These are phyloP conservation scores for Danio kyathit DNA, from an alignment of 2,797 vertebrate species.

Conservation along the genomic window DNA sequence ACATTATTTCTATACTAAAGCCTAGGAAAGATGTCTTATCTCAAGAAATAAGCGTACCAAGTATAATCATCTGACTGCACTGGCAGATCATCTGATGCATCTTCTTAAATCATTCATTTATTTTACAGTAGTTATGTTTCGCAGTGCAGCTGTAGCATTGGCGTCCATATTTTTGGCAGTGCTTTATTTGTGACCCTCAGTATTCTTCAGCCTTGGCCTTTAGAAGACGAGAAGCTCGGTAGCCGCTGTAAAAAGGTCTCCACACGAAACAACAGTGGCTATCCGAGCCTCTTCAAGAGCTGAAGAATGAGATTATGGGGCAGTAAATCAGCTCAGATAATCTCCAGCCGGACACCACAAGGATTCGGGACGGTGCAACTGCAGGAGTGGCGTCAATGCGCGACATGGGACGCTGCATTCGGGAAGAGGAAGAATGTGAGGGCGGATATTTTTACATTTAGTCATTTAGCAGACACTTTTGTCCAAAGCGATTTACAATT, in stretches of 20 bases:
- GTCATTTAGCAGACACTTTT: too few species aligned
- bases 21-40: too few species aligned
- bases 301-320: constrained; percentile 55
- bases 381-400: constrained; percentile 58
- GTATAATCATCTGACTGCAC: too few species aligned
- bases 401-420: constrained; percentile 64
- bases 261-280: background rate
- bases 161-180: constrained; percentile 64
- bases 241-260: constrained; percentile 28
- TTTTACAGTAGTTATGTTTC: too few species aligned
- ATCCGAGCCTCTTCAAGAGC: constrained; percentile 42
- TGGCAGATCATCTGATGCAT: too few species aligned
- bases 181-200: constrained; percentile 47
- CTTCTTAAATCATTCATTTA: too few species aligned
- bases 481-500: too few species aligned
- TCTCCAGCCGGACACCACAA: constrained; percentile 60
- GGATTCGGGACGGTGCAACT: constrained; percentile 29
- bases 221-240: constrained; percentile 70
- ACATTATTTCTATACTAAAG: too few species aligned
- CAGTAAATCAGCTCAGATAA: constrained; percentile 69
- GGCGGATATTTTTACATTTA: constrained; percentile 17
- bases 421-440: constrained; percentile 61
- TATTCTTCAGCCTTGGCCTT: constrained; percentile 62
- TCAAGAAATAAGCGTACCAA: too few species aligned
- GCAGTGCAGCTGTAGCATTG: constrained; percentile 13